Evolutionary conservation across 2,113 vertebrate species (phyloP), one percentile per base, ranked within the genome.

Genomic region (Thinocorus orbignyianus): DNA sequence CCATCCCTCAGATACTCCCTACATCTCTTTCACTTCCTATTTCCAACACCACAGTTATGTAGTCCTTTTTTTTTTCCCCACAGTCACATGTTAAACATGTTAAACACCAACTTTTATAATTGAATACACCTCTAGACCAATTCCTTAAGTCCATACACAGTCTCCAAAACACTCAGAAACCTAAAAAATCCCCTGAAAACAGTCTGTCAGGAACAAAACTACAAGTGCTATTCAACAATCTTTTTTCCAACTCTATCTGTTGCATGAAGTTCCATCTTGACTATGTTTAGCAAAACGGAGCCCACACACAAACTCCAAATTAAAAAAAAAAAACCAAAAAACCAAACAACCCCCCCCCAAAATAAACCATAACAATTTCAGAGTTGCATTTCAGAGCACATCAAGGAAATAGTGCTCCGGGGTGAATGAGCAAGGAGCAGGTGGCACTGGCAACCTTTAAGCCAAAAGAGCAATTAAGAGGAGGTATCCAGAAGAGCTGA

Each of bases 11-110:
- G 28, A 60, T 8, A 3, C 6, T 44, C 22, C 7, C 17, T 10
- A 28, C 0, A 0, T 7, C 48, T 64, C 51, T 15, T 39, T 28
- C 65, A 77, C 26, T 22, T 30, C 66, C 39, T 42, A 1, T 35
- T 65, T 74, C 44, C 60, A 69, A 28, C 46, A 66, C 22, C 51
- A 49, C 17, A 68, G 26, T 54, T 33, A 54, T 0, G 3, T 2
- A 31, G 44, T 10, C 11, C 9, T 22, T 86, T 88, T 22, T 19
- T 62, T 25, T 7, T 26, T 37, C 22, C 11, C 23, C 68, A 5
- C 0, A 42, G 76, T 23, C 46, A 90, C 9, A 30, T 58, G 41
- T 41, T 39, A 70, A 69, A n/a, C 22, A 5, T 7, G 20, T 39
- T 39, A 70, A 69, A 44, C 55, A 86, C 23, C 33, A 65, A 46